phyloP scores from a whole-genome alignment of 2,888 invertebrate genomes.

The Sclerodermus sp. region DNA sequence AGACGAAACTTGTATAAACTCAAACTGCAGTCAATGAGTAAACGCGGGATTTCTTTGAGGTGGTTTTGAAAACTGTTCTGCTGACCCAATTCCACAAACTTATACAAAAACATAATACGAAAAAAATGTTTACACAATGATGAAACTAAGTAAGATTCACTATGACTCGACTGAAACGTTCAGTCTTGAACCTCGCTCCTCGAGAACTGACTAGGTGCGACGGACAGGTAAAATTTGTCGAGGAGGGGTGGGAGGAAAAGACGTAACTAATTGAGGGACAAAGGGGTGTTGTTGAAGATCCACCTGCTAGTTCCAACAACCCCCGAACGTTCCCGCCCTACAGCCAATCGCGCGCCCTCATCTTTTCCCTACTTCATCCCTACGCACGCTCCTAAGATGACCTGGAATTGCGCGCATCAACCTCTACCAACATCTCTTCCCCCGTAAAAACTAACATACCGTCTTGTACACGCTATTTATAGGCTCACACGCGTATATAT shows the following conservation, averaged over 20 bases:
- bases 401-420: conserved; percentile 3
- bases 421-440: neutral
- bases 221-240: conserved; percentile 33
- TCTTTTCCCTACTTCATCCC: conserved; percentile 32
- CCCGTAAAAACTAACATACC: too few species aligned
- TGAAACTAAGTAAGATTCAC: conserved; percentile 10
- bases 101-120: neutral
- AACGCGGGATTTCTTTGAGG: too few species aligned
- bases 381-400: conserved; percentile 25
- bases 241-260: conserved; percentile 24
- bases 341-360: conserved; percentile 42
- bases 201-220: conserved; percentile 30
- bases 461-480: neutral
- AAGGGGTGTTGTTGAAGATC: conserved; percentile 45
- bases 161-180: conserved; percentile 23
- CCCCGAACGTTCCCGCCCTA: conserved; percentile 44
- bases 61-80: too few species aligned
- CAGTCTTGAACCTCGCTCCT: conserved; percentile 15
- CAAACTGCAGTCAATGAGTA: too few species aligned
- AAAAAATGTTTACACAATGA: neutral
- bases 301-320: conserved; percentile 46
- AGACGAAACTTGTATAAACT: too few species aligned
- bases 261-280: conserved; percentile 50
- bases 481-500: too few species aligned
- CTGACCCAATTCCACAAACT: too few species aligned